Base-by-base conservation (phyloP, 2,113 vertebrate genomes). In the Xiphophorus couchianus region DNA sequence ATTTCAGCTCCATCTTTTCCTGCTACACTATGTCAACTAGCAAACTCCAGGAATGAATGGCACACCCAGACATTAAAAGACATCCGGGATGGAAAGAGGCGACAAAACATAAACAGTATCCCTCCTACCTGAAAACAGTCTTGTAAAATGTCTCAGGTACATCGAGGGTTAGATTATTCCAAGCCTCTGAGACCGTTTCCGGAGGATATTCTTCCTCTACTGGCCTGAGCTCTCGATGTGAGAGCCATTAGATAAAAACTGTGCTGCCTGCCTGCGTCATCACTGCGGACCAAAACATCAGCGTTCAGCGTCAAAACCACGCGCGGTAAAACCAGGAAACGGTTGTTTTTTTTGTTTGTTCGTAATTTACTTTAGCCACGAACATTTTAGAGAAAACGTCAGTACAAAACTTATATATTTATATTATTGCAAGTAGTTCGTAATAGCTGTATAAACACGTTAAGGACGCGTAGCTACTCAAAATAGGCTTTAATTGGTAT, bases 111-210 rank as follows among this genome's bases (percentile, higher is more conserved):
- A 71, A 31, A 73, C 0, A 9, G 29, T 27, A 0, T 27, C 27
- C 30, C 70, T 83, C 92, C 69, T 92, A 95, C 94, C 94, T 90
- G 94, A 93, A 61, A 87, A 77, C 0, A 91, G 30, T 48, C 87
- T 93, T 81, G 87, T 89, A 70, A 93, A 88, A 89, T 83, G 73
- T 71, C 90, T 90, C 87, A 90, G 75, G 82, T 77, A 92, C 93
- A 95, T 94, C 66, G 7, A 90, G 77, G 80, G 71, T 28, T 30
- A 69, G 4, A 70, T 74, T 77, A 48, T 37, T 84, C 60, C 70
- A 42, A 60, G 30, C 28, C 4, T 37, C 2, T 7, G 3, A 71
- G 6, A 61, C 30, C 19, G 79, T 80, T 28, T 84, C 31, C 62
- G 35, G 66, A 48, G 54, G 69, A 61, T 66, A 81, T 62, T 63